Evolutionary conservation across 1,140 invertebrate species (phyloP).

Genomic region (Drosophila burlai): DNA sequence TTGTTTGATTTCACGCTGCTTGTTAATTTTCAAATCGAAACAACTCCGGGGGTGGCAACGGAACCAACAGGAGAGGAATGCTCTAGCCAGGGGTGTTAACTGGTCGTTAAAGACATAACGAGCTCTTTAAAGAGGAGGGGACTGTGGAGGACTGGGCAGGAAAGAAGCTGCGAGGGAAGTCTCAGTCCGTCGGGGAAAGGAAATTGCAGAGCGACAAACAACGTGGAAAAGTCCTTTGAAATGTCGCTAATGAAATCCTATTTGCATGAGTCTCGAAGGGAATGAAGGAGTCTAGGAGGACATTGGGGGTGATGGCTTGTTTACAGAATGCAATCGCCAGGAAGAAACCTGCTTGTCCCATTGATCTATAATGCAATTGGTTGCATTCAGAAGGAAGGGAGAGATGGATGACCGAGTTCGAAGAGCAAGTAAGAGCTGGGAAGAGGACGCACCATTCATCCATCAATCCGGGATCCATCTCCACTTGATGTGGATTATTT

Average conservation of each 20-base stretch:
- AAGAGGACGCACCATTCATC: constrained; percentile 20
- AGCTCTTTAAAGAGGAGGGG: constrained; percentile 17
- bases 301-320: not conserved
- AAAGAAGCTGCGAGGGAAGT: constrained; percentile 11
- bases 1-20: constrained; percentile 72
- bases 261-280: constrained; percentile 39
- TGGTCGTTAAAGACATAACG: constrained; percentile 70
- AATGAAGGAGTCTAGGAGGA: not conserved
- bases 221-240: constrained; percentile 63
- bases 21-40: constrained; percentile 71
- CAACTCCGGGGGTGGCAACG: constrained; percentile 36
- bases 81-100: constrained; percentile 52
- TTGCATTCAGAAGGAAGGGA: not conserved
- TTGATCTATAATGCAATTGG: constrained; percentile 43
- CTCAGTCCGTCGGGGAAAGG: constrained; percentile 16
- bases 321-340: constrained; percentile 49
- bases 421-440: no score
- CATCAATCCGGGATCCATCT: constrained; percentile 50
- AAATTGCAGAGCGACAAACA: constrained; percentile 54
- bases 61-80: not conserved
- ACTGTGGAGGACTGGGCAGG: constrained; percentile 1
- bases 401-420: not conserved
- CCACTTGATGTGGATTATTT: constrained; percentile 49
- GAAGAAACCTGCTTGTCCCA: constrained; percentile 14
- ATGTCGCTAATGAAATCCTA: constrained; percentile 77